These are phyloP conservation scores for Lepidocyrtoides sp. DNA, from an alignment of 2,888 invertebrate species.

Conservation along the genomic window DNA sequence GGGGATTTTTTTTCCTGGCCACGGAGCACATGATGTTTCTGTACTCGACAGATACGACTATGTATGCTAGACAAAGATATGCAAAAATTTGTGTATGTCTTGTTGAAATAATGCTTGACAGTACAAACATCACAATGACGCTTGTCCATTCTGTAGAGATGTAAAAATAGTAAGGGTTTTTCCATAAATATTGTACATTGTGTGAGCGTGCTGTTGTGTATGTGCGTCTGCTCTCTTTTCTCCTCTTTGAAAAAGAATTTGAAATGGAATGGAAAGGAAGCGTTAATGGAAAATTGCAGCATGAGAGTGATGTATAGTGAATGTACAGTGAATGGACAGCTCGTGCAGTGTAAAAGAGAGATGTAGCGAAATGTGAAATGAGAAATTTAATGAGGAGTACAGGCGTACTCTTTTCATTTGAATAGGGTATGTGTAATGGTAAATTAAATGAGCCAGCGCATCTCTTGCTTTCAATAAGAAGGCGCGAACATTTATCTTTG, in stretches of 20 bases:
- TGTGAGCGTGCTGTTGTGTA: too few species aligned
- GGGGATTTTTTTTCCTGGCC: neutral
- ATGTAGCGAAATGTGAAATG: conserved; percentile 77
- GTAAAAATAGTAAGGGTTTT: too few species aligned
- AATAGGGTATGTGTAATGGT: conserved; percentile 66
- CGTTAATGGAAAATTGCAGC: conserved; percentile 67
- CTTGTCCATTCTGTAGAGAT: too few species aligned
- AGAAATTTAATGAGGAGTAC: conserved; percentile 76
- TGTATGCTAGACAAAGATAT: neutral
- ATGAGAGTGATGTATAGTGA: conserved; percentile 65
- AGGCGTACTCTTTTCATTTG: conserved; percentile 64
- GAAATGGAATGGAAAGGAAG: conserved; percentile 48
- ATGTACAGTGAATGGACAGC: conserved; percentile 68
- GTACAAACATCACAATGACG: too few species aligned
- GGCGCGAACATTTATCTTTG: conserved; percentile 72
- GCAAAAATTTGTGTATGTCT: neutral
- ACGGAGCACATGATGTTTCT: conserved; percentile 14
- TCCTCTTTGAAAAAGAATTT: conserved; percentile 52
- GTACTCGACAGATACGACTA: neutral
- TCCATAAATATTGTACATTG: too few species aligned
- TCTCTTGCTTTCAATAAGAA: conserved; percentile 70
- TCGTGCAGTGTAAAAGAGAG: conserved; percentile 35
- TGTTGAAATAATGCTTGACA: neutral
- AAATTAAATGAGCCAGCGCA: conserved; percentile 77
- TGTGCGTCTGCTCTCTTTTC: conserved; percentile 16